Conservation (phyloP, 2,113 vertebrate genomes). For the Dasyurus viverrinus region DNA sequence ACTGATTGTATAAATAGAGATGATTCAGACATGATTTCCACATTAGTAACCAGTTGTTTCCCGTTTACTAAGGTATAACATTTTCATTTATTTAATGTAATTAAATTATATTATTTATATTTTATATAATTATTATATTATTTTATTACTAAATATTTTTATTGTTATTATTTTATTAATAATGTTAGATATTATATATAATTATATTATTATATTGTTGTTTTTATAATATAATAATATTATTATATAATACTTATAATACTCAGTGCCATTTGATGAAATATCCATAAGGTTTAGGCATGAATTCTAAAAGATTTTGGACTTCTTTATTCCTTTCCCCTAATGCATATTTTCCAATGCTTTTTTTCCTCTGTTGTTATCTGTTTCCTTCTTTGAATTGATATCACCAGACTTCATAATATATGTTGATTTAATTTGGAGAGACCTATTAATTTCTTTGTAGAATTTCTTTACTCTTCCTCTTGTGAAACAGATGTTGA, state of each 20-base stretch:
- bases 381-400: neutral
- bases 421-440: neutral
- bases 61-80: neutral
- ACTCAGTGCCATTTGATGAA: neutral
- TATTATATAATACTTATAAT: neutral
- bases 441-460: neutral
- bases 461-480: neutral
- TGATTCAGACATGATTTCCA: neutral
- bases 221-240: too few relatives aligned
- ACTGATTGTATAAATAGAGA: neutral
- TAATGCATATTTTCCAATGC: neutral
- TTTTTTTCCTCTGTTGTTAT: neutral
- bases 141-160: too few relatives aligned
- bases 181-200: too few relatives aligned
- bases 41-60: neutral
- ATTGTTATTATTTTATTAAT: too few relatives aligned
- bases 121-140: too few relatives aligned
- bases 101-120: too few relatives aligned
- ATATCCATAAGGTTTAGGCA: neutral
- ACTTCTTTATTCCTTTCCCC: neutral
- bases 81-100: neutral
- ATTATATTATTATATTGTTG: too few relatives aligned
- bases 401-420: neutral
- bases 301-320: neutral
- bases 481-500: neutral